Evolutionary conservation across 2,888 invertebrate genomes (phyloP), one percentile per base, ranked within the genome.

Genomic region (Ptilodon capucinus): DNA sequence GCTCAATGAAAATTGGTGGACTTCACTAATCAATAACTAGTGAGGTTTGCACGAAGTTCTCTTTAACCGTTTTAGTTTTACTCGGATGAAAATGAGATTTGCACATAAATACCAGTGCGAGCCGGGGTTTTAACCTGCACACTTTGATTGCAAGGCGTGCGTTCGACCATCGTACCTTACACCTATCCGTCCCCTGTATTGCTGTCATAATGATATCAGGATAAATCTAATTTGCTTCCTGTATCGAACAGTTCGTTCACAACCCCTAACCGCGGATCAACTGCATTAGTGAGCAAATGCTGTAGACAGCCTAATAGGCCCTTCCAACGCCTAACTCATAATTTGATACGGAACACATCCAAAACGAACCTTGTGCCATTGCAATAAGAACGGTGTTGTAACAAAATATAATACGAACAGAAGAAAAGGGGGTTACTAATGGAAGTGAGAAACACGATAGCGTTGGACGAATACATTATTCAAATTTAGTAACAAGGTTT

Each of bases 361-460:
- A 50, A 45, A 73, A 59, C 51, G 23, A 50, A 67, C 66, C 56
- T 44, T 62, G 54, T n/a, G 0, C 5, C 45, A 0, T 11, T 4
- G 13, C 8, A 46, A 48, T 49, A 62, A 48, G 61, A 55, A 16
- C 0, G 13, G 30, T n/a, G 36, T 36, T 40, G 17, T 30, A 60
- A 44, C 40, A 43, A 64, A 54, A 66, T 60, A 64, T 46, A 46
- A 49, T 61, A 53, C 40, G 50, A 56, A 55, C 60, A 50, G 56
- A 44, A 49, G 61, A 65, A 62, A 65, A 65, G 71, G 74, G 75
- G 71, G 72, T 60, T 69, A 68, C 81, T 84, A 85, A 85, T 85
- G 84, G 84, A 83, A 80, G 76, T 76, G 72, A 80, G 84, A 81
- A 83, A 84, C 81, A 81, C 78, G 82, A 84, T 84, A 82, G 69